These are phyloP conservation scores for Heliothis virescens DNA, from an alignment of 1,140 invertebrate genomes.

Conservation along the genomic window DNA sequence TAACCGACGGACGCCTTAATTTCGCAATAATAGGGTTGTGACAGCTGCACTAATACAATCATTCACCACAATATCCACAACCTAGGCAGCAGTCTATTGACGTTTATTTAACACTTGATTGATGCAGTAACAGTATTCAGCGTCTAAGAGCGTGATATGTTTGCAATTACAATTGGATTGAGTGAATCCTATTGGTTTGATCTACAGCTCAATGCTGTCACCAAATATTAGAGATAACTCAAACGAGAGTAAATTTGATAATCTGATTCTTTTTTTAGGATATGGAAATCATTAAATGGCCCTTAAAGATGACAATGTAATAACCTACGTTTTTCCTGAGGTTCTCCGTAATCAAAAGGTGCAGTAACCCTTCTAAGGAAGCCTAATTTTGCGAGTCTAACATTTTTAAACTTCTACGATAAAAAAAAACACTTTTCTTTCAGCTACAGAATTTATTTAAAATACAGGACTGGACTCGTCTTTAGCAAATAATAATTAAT, in stretches of 20 bases:
- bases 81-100: slow-evolving; percentile 1
- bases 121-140: not conserved
- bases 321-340: no score
- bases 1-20: not conserved
- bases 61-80: not conserved
- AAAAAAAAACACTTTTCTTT: no score
- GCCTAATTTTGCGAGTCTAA: no score
- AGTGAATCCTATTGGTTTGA: not conserved
- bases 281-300: no score
- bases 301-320: no score
- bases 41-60: slow-evolving; percentile 1
- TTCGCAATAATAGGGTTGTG: not conserved
- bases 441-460: no score
- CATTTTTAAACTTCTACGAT: no score
- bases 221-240: not conserved
- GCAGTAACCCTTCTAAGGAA: no score
- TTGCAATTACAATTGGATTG: slow-evolving; percentile 1
- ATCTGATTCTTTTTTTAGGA: no score
- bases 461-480: no score
- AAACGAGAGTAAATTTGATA: not conserved
- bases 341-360: no score
- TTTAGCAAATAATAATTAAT: slow-evolving; percentile 32
- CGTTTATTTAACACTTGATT: slow-evolving; percentile 1
- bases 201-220: not conserved
- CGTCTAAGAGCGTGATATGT: not conserved